A percentile compares a stretch with the other conserved stretches of the same genome.
Evolutionary conservation across 2,888 invertebrate species (phyloP).

Genomic region (Oligia fasciuncula): DNA sequence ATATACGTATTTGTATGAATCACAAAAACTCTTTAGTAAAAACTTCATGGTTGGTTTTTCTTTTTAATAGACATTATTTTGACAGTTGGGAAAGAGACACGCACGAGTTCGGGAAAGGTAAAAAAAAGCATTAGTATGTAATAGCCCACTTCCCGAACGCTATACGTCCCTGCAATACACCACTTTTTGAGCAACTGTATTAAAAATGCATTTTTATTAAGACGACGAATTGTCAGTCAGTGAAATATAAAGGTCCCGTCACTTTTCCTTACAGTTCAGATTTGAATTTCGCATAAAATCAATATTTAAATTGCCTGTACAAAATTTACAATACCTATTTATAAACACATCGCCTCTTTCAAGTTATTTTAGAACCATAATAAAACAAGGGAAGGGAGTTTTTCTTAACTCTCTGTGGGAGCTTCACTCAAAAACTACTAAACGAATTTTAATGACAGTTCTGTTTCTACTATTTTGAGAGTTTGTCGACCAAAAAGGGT

Average conservation of each 20-base stretch:
- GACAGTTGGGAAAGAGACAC: too few species aligned
- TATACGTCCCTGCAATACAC: too few species aligned
- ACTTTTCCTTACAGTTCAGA: too few species aligned
- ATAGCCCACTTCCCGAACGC: too few species aligned
- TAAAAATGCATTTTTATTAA: neutral
- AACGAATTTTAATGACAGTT: conserved; percentile 64
- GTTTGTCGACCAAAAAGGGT: conserved; percentile 25
- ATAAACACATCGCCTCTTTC: conserved; percentile 23
- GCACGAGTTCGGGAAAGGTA: too few species aligned
- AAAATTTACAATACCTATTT: neutral
- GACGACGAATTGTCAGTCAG: neutral
- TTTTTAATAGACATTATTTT: too few species aligned
- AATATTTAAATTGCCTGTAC: neutral
- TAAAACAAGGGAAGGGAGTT: conserved; percentile 19
- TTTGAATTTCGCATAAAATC: neutral
- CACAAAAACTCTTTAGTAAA: too few species aligned
- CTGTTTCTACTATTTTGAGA: conserved; percentile 52
- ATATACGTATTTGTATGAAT: too few species aligned
- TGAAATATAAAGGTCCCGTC: neutral
- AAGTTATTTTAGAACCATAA: conserved; percentile 33
- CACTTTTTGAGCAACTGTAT: too few species aligned
- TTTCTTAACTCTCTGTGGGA: conserved; percentile 42
- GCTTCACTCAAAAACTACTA: conserved; percentile 57
- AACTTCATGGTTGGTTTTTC: too few species aligned
- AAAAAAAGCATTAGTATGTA: too few species aligned